Evolutionary conservation across 2,888 invertebrate genomes (phyloP), one percentile per base, ranked within the genome.

Genomic region (Caenorhabditis macrosperma): DNA sequence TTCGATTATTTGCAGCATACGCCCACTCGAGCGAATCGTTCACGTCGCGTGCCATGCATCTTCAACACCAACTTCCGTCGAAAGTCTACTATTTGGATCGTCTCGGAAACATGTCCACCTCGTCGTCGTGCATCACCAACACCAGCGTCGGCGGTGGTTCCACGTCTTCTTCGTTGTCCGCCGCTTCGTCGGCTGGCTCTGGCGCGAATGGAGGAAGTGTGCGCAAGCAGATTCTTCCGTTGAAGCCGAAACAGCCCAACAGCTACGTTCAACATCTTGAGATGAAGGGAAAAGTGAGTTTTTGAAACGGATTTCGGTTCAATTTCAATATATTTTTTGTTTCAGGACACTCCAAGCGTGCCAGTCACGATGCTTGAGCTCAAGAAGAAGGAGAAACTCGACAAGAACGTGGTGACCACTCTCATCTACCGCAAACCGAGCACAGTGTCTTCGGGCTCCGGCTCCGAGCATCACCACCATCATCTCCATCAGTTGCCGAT

Each of bases 281-380:
- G 22, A 44, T 33, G 38, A 78, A 78, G 55, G 20, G 22, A 10
- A 78, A 78, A 61, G 72, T 72, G 15, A 17, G 5, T 46, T 38
- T 30, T 28, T 33, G 4, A 12, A 2, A 4, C 15, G 26, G 22
- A 50, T 20, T 20, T 50, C 44, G 15, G 15, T 9, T 44, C 7
- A 46, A 46, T n/a, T n/a, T n/a, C 46, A 48, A 3, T 48, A 9
- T 2, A 48, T 52, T 26, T 26, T 26, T n/a, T 17, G 20, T 33
- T 38, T 22, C 33, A 57, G 41, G 41, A 59, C 7, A 2, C 26
- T 15, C 41, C 41, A 10, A 35, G 17, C 9, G 79, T 64, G 26
- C 79, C 79, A 15, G 69, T 79, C 33, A 75, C 75, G 22, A 71
- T 68, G 35, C 61, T 80, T 41, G 80, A 76, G 24, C 35, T 80